These are phyloP conservation scores for Cynaeus angustus DNA, from an alignment of 2,888 invertebrate species.

Conservation along the genomic window DNA sequence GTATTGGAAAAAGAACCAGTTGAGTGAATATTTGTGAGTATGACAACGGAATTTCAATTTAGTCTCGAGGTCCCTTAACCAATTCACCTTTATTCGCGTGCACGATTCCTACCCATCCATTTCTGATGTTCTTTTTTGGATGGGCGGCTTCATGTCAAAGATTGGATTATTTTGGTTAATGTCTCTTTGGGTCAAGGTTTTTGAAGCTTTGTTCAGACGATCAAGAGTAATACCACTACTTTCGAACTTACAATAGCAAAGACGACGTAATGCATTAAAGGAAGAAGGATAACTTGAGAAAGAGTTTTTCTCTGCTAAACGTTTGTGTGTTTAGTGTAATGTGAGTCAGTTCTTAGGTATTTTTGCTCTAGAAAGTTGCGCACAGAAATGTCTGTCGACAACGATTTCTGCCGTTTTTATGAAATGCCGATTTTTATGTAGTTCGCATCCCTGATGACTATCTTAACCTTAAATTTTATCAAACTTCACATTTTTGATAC, in stretches of 20 bases:
- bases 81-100: slow-evolving; percentile 15
- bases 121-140: slow-evolving; percentile 8
- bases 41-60: slow-evolving; percentile 20
- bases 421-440: too few relatives aligned
- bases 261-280: not conserved
- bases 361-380: too few relatives aligned
- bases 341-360: too few relatives aligned
- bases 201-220: not conserved
- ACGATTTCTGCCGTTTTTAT: too few relatives aligned
- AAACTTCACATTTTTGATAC: too few relatives aligned
- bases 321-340: too few relatives aligned
- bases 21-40: slow-evolving; percentile 18
- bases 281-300: too few relatives aligned
- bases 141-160: not conserved
- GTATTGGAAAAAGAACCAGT: slow-evolving; percentile 11
- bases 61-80: slow-evolving; percentile 16
- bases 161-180: slow-evolving; percentile 3
- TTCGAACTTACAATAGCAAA: not conserved
- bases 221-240: too few relatives aligned
- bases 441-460: too few relatives aligned
- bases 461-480: too few relatives aligned
- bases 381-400: too few relatives aligned
- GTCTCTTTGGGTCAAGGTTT: slow-evolving; percentile 1
- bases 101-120: slow-evolving; percentile 4
- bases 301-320: too few relatives aligned